phyloP scores from a whole-genome alignment of 2,888 invertebrate genomes.

The Sphaerophoria rueppellii region DNA sequence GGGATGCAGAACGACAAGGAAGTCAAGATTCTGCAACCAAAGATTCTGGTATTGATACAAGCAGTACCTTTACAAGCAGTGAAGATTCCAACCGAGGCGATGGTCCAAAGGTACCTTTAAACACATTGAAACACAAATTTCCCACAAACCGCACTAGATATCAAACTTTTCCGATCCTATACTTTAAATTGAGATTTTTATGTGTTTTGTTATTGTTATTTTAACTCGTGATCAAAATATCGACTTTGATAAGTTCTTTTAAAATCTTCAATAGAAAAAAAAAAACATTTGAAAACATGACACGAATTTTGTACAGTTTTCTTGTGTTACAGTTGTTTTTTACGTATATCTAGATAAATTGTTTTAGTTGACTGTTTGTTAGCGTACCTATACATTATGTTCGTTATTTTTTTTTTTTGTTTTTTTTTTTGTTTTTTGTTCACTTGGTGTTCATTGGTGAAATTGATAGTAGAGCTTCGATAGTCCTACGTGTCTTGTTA shows the following conservation, averaged over 20 bases:
- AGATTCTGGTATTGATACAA: constrained; percentile 98
- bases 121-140: constrained; percentile 21
- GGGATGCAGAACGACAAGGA: constrained; percentile 92
- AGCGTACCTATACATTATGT: constrained; percentile 15
- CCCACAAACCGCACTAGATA: constrained; percentile 31
- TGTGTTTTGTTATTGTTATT: constrained; percentile 3
- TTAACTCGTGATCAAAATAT: constrained; percentile 18
- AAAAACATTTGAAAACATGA: constrained; percentile 45
- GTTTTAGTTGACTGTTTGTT: neutral
- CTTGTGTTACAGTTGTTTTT: constrained; percentile 32
- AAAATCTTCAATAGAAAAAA: too few species aligned
- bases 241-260: neutral
- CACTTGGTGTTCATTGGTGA: constrained; percentile 31
- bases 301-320: constrained; percentile 58
- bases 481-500: constrained; percentile 1
- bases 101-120: constrained; percentile 82
- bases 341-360: constrained; percentile 5
- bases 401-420: neutral
- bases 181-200: neutral
- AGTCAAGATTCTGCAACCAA: constrained; percentile 96
- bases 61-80: constrained; percentile 98
- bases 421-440: too few species aligned
- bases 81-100: constrained; percentile 97
- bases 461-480: constrained; percentile 37
- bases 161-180: constrained; percentile 16